Base-by-base conservation (phyloP, 2,797 vertebrate genomes). In the Huso huso region DNA sequence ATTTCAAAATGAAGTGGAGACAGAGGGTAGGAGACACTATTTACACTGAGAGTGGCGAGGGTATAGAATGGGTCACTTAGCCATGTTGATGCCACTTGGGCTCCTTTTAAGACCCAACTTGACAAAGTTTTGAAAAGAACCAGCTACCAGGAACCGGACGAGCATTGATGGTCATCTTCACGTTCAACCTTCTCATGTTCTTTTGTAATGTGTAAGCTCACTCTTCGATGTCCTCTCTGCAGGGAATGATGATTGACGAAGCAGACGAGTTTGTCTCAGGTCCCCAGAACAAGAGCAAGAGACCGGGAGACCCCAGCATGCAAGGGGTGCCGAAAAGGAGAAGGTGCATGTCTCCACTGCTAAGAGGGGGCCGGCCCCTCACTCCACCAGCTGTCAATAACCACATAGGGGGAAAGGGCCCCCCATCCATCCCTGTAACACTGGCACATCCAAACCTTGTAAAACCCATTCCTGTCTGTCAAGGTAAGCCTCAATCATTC, bases 291-390 rank as follows among this genome's bases (percentile, higher is more conserved):
- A 95, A 95, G 76, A 92, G 91, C 68, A 98, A 98, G 81, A 86
- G 96, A 68, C 94, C 93, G 0, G 89, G 85, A 60, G 94, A 95
- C 67, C 87, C 84, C 76, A 92, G 78, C 77, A 93, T 89, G 87
- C 82, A 92, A 78, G 93, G 93, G 6, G 89, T 91, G 23, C 94
- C 94, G 0, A 98, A 98, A 78, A 89, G 95, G 48, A 88, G 93
- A 0, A 88, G 95, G 8, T 95, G 94, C 76, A 96, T 97, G 93
- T 97, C 95, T 1, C 95, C 95, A 0, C 77, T 98, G 58, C 82
- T 96, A n/a, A 86, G 92, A 13, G 85, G 89, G 62, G 92, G 92
- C 48, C 78, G 87, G 23, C 87, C 90, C 0, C 93, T 91, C 73
- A 92, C 84, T 12, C 91, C 92, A 18, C 89, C 91, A 0, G 86